These are phyloP conservation scores for Polypedilum pembai DNA, from an alignment of 1,140 invertebrate genomes.

Conservation along the genomic window DNA sequence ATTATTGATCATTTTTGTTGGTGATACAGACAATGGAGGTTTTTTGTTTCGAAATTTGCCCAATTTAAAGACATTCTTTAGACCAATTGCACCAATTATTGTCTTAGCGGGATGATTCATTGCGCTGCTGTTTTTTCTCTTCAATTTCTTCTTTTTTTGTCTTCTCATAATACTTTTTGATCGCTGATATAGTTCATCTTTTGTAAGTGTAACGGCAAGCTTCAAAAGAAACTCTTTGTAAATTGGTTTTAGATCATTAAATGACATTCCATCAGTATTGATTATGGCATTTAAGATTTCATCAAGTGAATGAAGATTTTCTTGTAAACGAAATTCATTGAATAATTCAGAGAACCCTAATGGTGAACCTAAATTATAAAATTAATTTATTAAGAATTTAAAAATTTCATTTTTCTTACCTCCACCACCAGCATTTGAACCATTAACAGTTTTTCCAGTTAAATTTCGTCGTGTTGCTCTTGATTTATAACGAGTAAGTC, in stretches of 20 bases:
- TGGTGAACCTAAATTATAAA: constrained; percentile 47
- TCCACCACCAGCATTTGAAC: constrained; percentile 34
- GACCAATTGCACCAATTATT: constrained; percentile 47
- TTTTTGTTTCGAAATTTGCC: constrained; percentile 38
- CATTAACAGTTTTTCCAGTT: constrained; percentile 35
- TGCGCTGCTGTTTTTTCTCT: constrained; percentile 45
- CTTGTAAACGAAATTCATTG: constrained; percentile 73
- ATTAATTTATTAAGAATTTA: too few relatives aligned
- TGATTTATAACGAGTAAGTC: constrained; percentile 59
- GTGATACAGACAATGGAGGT: constrained; percentile 30
- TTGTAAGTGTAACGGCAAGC: constrained; percentile 75
- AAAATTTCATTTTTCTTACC: constrained; percentile 23
- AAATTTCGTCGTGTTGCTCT: constrained; percentile 39
- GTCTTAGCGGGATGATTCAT: constrained; percentile 34
- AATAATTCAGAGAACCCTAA: constrained; percentile 75
- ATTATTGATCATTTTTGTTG: constrained; percentile 32
- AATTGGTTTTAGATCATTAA: constrained; percentile 82
- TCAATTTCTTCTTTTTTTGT: constrained; percentile 59
- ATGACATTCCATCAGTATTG: constrained; percentile 83
- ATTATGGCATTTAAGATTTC: constrained; percentile 81
- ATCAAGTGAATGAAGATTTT: constrained; percentile 77
- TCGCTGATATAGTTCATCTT: constrained; percentile 81
- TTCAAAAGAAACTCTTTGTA: constrained; percentile 84
- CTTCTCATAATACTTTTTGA: constrained; percentile 82
- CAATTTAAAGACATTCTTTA: constrained; percentile 45